Evolutionary conservation across 2,113 vertebrate species (phyloP).

Genomic region (Lycocorax pyrrhopterus): DNA sequence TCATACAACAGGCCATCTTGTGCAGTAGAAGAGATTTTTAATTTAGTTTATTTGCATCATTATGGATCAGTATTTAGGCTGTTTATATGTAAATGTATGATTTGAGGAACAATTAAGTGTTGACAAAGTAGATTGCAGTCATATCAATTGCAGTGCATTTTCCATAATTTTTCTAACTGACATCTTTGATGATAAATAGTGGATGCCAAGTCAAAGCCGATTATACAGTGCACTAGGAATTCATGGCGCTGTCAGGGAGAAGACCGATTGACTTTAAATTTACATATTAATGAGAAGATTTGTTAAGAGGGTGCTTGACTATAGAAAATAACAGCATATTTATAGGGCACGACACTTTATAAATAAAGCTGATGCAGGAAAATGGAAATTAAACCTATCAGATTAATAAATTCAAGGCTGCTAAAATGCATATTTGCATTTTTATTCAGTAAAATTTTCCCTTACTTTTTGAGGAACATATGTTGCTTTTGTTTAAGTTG

Average conservation of each 20-base stretch:
- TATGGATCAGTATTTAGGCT: slow-evolving; percentile 81
- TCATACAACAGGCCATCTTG: slow-evolving; percentile 68
- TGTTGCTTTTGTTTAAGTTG: slow-evolving; percentile 46
- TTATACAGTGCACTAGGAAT: slow-evolving; percentile 95
- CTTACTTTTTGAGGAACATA: slow-evolving; percentile 43
- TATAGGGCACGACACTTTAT: slow-evolving; percentile 99
- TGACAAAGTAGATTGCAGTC: slow-evolving; percentile 84
- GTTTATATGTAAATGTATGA: slow-evolving; percentile 86
- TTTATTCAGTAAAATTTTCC: slow-evolving; percentile 82
- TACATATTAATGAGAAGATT: slow-evolving; percentile 99
- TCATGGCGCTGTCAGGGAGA: slow-evolving; percentile 89
- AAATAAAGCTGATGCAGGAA: slow-evolving; percentile 99
- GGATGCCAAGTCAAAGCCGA: slow-evolving; percentile 94
- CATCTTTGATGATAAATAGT: slow-evolving; percentile 89
- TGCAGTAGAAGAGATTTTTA: slow-evolving; percentile 77
- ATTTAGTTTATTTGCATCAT: slow-evolving; percentile 84
- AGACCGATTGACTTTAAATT: slow-evolving; percentile 99
- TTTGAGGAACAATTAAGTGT: slow-evolving; percentile 87
- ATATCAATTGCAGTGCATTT: slow-evolving; percentile 82
- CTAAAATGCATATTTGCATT: slow-evolving; percentile 95
- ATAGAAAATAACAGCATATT: slow-evolving; percentile 96
- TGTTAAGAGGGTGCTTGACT: slow-evolving; percentile 97
- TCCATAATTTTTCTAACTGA: slow-evolving; percentile 87
- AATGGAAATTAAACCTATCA: slow-evolving; percentile 99
- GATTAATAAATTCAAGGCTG: slow-evolving; percentile 96